phyloP scores from a whole-genome alignment of 2,113 vertebrate genomes.

The Stercorarius parasiticus region DNA sequence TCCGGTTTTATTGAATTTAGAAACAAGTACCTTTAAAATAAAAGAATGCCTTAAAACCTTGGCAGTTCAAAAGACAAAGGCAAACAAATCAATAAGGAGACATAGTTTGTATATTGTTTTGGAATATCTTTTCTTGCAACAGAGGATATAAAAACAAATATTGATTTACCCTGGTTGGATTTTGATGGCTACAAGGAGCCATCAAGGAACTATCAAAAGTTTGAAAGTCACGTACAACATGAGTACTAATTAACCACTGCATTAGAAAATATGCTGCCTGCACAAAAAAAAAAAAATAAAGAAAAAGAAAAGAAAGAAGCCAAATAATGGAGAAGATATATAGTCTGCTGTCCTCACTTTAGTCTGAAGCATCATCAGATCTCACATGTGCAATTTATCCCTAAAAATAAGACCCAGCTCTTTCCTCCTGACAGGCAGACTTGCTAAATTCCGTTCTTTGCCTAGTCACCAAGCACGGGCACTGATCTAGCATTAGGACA shows the following conservation, averaged over 20 bases:
- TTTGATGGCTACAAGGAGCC: background rate
- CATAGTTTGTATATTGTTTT: background rate
- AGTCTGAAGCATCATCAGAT: background rate
- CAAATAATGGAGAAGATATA: background rate
- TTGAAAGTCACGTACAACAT: background rate
- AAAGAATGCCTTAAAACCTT: background rate
- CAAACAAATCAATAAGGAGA: conserved; percentile 25
- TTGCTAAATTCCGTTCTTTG: background rate
- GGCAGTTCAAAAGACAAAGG: conserved; percentile 5
- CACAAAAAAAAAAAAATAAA: background rate
- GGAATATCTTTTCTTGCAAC: background rate
- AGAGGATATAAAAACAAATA: conserved; percentile 30
- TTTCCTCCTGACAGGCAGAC: background rate
- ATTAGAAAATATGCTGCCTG: background rate
- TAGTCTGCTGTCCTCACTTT: background rate
- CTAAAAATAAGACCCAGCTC: background rate
- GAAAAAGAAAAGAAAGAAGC: background rate
- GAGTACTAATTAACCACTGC: background rate
- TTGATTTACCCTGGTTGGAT: conserved; percentile 14
- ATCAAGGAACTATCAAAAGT: background rate
- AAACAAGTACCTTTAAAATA: conserved; percentile 2
- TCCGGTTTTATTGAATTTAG: conserved; percentile 9
- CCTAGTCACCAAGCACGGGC: background rate
- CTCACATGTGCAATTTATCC: background rate
- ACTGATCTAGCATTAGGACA: background rate